phyloP scores from a whole-genome alignment of 2,888 invertebrate species.

The Trissoscelio sp. region DNA sequence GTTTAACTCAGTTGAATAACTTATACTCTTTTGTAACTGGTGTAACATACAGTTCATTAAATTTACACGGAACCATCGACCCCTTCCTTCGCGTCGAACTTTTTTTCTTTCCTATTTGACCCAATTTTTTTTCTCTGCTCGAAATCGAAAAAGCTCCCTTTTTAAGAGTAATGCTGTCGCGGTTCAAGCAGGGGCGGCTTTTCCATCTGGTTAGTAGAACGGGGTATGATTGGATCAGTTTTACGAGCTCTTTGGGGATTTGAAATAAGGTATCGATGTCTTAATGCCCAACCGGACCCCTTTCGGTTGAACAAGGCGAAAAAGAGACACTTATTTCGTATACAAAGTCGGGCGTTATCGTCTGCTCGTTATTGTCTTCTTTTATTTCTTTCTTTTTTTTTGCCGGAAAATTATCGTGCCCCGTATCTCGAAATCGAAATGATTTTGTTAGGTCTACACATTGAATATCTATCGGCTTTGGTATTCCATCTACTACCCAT shows the following conservation, averaged over 20 bases:
- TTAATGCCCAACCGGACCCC: slow-evolving; percentile 53
- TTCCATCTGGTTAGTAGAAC: slow-evolving; percentile 60
- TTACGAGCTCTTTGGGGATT: slow-evolving; percentile 84
- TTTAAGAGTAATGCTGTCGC: slow-evolving; percentile 38
- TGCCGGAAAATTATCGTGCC: slow-evolving; percentile 48
- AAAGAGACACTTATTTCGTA: slow-evolving; percentile 40
- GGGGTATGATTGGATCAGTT: slow-evolving; percentile 85
- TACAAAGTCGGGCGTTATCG: slow-evolving; percentile 46
- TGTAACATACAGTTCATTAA: too few species aligned
- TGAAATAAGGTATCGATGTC: slow-evolving; percentile 78
- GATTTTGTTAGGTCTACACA: slow-evolving; percentile 63
- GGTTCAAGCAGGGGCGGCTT: slow-evolving; percentile 47
- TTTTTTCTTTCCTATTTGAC: slow-evolving; percentile 2
- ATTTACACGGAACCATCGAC: too few species aligned
- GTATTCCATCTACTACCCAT: slow-evolving; percentile 63
- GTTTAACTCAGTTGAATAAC: too few species aligned
- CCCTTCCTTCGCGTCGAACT: too few species aligned
- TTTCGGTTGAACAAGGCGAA: slow-evolving; percentile 29
- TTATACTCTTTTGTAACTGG: too few species aligned
- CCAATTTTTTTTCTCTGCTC: slow-evolving; percentile 30
- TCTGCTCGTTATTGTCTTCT: slow-evolving; percentile 31
- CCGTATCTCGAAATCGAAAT: slow-evolving; percentile 54
- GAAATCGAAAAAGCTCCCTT: slow-evolving; percentile 40
- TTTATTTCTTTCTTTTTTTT: slow-evolving; percentile 17
- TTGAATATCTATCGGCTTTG: slow-evolving; percentile 65